These are phyloP conservation scores for Trichacis sp. DNA, from an alignment of 2,888 invertebrate species.

Conservation along the genomic window DNA sequence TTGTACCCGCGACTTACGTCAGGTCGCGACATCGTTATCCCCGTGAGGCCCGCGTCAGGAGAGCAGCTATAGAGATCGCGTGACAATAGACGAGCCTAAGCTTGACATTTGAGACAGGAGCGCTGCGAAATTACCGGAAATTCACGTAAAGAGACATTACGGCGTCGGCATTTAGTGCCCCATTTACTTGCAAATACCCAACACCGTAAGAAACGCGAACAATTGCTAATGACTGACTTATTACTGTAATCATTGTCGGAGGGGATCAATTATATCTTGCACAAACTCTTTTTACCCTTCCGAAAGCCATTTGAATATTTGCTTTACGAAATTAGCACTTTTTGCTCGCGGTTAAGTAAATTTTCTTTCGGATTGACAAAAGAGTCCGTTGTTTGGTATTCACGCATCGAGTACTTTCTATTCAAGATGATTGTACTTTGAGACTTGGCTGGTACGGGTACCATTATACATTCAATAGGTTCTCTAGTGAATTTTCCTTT, in stretches of 20 bases:
- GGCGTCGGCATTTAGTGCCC: constrained; percentile 26
- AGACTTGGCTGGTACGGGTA: too few relatives aligned
- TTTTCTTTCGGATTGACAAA: background rate
- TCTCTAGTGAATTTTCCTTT: too few relatives aligned
- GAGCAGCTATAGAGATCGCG: constrained; percentile 37
- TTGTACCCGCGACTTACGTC: constrained; percentile 23
- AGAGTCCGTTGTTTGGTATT: background rate
- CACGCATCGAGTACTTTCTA: too few relatives aligned
- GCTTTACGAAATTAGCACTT: background rate
- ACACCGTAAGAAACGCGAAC: constrained; percentile 7
- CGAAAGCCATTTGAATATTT: constrained; percentile 24
- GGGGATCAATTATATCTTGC: constrained; percentile 8
- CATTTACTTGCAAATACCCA: constrained; percentile 28
- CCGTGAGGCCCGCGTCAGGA: constrained; percentile 28
- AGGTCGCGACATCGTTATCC: constrained; percentile 22
- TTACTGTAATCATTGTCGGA: constrained; percentile 16
- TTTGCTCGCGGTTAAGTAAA: background rate
- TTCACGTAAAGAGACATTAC: constrained; percentile 31
- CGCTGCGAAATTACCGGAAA: constrained; percentile 39
- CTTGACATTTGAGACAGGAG: constrained; percentile 37
- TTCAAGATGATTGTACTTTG: too few relatives aligned
- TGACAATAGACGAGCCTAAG: constrained; percentile 36
- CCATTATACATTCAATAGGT: too few relatives aligned
- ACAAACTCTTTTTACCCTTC: constrained; percentile 9
- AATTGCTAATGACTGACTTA: constrained; percentile 19